Percentiles rank a stretch among this genome's conserved stretches.
Evolutionary conservation across 53 echinoderm and acorn worm species (phyloP).

Genomic region (Echinometra lucunter): DNA sequence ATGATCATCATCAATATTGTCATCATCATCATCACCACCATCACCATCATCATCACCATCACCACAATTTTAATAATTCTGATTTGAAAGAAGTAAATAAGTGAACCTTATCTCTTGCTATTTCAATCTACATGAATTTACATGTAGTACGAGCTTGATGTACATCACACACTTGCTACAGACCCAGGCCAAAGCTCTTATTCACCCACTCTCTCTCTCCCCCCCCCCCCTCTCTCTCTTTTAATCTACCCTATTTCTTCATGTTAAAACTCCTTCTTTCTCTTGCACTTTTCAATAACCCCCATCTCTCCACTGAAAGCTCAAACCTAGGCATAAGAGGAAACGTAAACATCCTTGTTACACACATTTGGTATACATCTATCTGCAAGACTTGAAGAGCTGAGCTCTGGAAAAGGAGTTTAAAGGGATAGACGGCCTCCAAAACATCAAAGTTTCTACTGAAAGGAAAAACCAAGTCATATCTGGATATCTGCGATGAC

Average conservation of each 20-base stretch:
- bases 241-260: not conserved
- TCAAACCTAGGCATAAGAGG: not conserved
- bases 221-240: not conserved
- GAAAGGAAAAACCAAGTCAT: too few species aligned
- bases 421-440: not conserved
- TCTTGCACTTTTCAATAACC: slow-evolving; percentile 29
- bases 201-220: not conserved
- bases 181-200: too few species aligned
- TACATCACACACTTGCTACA: too few species aligned
- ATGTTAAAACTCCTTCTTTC: not conserved
- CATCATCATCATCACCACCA: too few species aligned
- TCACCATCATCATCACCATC: too few species aligned
- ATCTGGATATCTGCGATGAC: too few species aligned
- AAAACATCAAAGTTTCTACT: not conserved
- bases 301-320: not conserved
- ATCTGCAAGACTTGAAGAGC: not conserved
- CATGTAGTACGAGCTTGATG: too few species aligned
- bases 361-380: not conserved
- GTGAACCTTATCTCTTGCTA: too few species aligned
- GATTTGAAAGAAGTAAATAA: too few species aligned
- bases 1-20: too few species aligned
- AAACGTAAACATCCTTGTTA: not conserved
- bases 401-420: not conserved
- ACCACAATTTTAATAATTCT: too few species aligned
- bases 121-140: too few species aligned